Base-by-base conservation (phyloP, 2,113 vertebrate species). In the Neopipo cinnamomea region DNA sequence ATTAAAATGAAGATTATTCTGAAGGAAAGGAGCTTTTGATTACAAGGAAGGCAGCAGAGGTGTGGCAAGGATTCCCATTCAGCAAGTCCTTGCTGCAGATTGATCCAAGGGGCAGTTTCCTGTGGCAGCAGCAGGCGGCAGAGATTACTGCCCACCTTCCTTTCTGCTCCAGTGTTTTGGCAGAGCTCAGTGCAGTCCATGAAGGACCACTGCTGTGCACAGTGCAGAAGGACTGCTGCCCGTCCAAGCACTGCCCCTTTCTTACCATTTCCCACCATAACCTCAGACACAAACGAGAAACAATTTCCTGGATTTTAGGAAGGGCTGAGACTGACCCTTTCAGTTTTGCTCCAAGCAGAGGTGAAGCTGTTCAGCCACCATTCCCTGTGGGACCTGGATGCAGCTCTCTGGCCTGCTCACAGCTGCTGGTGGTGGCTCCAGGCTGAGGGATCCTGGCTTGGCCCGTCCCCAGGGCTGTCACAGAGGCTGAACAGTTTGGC, bases 1-100 rank as follows among this genome's bases (percentile, higher is more conserved):
- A 86, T 89, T 59, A 78, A 80, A 95, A 62, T 30, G 27, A 33
- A 80, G 72, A 52, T 84, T 62, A 47, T 72, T 66, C 14, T 39
- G 39, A 88, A 86, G 85, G 78, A 78, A 89, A 66, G 50, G 58
- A 73, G 67, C 55, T 88, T 88, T 89, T 76, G 63, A 66, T 83
- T 75, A 41, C 41, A 66, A 66, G 75, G 67, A 73, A 79, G n/a
- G 55, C 88, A 53, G 8, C 73, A 71, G 80, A 79, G 62, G 35
- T 79, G 66, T 85, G 88, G 50, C 53, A 75, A 62, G 71, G 78
- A 33, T 71, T 82, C 66, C 56, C 30, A 5, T 85, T 70, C 56
- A 93, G 77, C 47, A 35, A 13, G 81, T 44, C 76, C 55, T 37
- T 63, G 59, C 37, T 68, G 4, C 77, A 78, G 81, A 8, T 12